Evolutionary conservation across 2,888 invertebrate genomes (phyloP).

Genomic region (Hirtodrosophila alboralis): DNA sequence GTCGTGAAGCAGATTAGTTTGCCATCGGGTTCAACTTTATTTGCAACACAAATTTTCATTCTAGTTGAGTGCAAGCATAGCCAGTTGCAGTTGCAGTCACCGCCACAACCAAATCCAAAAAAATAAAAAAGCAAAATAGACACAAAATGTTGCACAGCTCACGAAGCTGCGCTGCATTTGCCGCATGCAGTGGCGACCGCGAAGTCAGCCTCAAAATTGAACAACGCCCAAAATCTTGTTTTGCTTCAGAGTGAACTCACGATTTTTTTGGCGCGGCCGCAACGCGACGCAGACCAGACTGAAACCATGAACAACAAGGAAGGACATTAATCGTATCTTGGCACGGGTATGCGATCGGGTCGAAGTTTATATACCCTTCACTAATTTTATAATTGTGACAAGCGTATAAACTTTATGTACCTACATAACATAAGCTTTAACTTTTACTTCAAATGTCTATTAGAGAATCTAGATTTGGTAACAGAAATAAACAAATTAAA

Average conservation of each 20-base stretch:
- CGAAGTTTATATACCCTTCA: constrained; percentile 34
- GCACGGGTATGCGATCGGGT: background rate
- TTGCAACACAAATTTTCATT: constrained; percentile 80
- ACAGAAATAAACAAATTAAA: no score
- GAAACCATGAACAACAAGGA: constrained; percentile 36
- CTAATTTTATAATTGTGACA: constrained; percentile 1
- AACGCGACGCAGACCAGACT: constrained; percentile 30
- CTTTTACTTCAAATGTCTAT: no score
- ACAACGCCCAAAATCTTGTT: constrained; percentile 81
- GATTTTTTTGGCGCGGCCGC: constrained; percentile 60
- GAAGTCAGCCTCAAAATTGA: constrained; percentile 71
- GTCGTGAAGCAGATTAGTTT: constrained; percentile 80
- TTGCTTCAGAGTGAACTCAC: constrained; percentile 69
- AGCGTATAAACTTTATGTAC: background rate
- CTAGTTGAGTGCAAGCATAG: constrained; percentile 67
- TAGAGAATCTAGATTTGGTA: no score
- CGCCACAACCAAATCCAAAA: constrained; percentile 19
- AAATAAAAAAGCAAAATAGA: constrained; percentile 30
- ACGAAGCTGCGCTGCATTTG: constrained; percentile 72
- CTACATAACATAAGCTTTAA: no score
- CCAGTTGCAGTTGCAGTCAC: constrained; percentile 35
- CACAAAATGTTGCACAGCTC: constrained; percentile 58
- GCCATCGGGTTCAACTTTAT: constrained; percentile 80
- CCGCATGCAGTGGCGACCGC: constrained; percentile 54
- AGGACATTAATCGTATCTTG: constrained; percentile 38